Evolutionary conservation across 1,140 invertebrate genomes (phyloP), one percentile per base, ranked within the genome.

Genomic region (Littorina saxatilis): DNA sequence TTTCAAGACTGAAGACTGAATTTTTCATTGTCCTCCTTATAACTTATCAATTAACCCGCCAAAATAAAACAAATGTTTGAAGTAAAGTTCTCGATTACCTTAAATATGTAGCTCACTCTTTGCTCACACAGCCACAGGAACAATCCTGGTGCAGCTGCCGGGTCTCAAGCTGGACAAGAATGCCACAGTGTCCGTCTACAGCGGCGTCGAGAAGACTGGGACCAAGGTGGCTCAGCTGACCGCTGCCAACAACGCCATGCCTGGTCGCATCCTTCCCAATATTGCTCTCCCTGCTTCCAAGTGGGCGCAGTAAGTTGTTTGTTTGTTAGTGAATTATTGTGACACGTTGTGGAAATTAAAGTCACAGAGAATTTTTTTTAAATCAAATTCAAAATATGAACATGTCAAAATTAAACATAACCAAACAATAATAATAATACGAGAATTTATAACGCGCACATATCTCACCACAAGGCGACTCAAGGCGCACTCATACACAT

Each of bases 221-320:
- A 47, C 70, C 70, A 39, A 37, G 70, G 70, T 73, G 70, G 70
- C 70, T 27, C 70, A 20, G 5, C 20, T 73, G 4, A 17, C 61
- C 5, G 27, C 47, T 13, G 70, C 39, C 70, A 50, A 13, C 40
- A 50, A 23, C 29, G n/a, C 32, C 27, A 1, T 11, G 23, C 39
- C 39, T 4, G 13, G 37, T 29, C 20, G 23, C 37, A 23, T 29
- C 7, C 68, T 72, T 4, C 70, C 70, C 27, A 2, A 17, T 23
- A 17, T 73, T 4, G 40, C 70, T 17, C 17, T 73, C 37, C 9
- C 23, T 1, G 70, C 70, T 11, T 73, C 70, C 2, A 1, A 43
- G 23, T 73, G 70, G 70, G 70, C 70, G 11, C 70, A 73, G 70
- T 73, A 40, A 73, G 70, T 73, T 63, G 27, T 63, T 13, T 63